Evolutionary conservation across 2,888 invertebrate species (phyloP).

Genomic region (Lasioglossum calceatum): DNA sequence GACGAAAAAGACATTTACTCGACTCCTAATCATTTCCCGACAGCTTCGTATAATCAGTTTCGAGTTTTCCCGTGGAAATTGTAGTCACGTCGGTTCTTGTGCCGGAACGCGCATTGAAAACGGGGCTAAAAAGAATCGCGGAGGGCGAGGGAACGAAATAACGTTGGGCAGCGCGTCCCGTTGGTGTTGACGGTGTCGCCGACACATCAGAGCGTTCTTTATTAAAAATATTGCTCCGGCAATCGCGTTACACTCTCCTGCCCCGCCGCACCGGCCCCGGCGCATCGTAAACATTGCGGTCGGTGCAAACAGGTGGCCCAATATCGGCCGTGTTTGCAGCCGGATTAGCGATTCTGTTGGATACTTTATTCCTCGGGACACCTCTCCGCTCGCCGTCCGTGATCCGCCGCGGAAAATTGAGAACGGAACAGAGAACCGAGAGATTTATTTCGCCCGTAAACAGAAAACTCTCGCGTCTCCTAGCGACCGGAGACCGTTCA

Average conservation of each 20-base stretch:
- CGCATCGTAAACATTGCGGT: conserved; percentile 65
- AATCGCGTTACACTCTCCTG: conserved; percentile 38
- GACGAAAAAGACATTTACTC: background rate
- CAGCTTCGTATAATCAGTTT: background rate
- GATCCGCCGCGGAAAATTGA: conserved; percentile 20
- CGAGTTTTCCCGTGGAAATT: conserved; percentile 1
- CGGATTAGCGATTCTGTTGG: conserved; percentile 72
- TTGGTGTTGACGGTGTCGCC: conserved; percentile 12
- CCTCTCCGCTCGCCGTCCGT: background rate
- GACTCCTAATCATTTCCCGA: background rate
- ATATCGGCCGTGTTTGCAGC: conserved; percentile 71
- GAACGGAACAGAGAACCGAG: conserved; percentile 12
- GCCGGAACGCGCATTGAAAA: background rate
- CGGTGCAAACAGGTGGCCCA: conserved; percentile 72
- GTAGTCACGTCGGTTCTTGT: background rate
- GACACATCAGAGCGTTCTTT: conserved; percentile 39
- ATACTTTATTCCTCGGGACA: conserved; percentile 64
- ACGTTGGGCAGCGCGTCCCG: background rate
- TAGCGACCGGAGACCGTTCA: background rate
- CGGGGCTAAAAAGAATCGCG: background rate
- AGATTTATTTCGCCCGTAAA: conserved; percentile 7
- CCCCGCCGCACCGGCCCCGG: conserved; percentile 4
- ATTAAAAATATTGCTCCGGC: conserved; percentile 53
- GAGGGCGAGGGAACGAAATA: background rate
- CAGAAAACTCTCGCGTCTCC: background rate